Conservation (phyloP, 1,140 invertebrate species). For the Pseudomyrmex flavicornis region DNA sequence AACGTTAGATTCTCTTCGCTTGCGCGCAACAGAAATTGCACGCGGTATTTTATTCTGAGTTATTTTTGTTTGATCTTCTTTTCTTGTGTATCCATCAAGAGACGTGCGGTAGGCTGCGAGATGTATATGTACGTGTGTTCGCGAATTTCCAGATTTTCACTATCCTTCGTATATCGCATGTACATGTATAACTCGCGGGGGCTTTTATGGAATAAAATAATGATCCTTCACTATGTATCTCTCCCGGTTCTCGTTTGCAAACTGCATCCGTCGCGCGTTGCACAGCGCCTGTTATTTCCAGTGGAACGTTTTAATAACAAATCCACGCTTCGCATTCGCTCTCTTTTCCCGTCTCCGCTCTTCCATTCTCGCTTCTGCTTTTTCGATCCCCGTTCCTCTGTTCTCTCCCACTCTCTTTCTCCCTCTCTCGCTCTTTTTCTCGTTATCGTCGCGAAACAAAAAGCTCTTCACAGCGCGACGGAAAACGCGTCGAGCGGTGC, state of each 20-base stretch:
- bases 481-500: slow-evolving; percentile 44
- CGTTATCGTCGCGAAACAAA: neutral
- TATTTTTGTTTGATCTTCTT: slow-evolving; percentile 21
- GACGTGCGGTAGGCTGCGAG: neutral
- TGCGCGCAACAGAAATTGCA: slow-evolving; percentile 13
- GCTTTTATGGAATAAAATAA: slow-evolving; percentile 59
- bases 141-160: slow-evolving; percentile 43
- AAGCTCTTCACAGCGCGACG: slow-evolving; percentile 38
- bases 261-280: slow-evolving; percentile 51
- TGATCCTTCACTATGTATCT: slow-evolving; percentile 43
- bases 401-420: neutral
- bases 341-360: slow-evolving; percentile 5
- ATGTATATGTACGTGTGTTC: neutral
- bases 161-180: slow-evolving; percentile 30
- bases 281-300: slow-evolving; percentile 45
- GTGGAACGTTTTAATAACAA: slow-evolving; percentile 62
- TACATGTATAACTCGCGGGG: slow-evolving; percentile 18
- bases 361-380: neutral
- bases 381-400: neutral
- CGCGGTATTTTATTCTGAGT: slow-evolving; percentile 2
- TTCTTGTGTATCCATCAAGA: neutral
- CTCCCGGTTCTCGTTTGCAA: slow-evolving; percentile 52
- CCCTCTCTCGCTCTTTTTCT: neutral
- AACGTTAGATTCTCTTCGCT: slow-evolving; percentile 14
- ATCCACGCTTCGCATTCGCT: slow-evolving; percentile 46